Evolutionary conservation across 2,113 vertebrate species (phyloP).

Genomic region (Nothobranchius kuhntae): DNA sequence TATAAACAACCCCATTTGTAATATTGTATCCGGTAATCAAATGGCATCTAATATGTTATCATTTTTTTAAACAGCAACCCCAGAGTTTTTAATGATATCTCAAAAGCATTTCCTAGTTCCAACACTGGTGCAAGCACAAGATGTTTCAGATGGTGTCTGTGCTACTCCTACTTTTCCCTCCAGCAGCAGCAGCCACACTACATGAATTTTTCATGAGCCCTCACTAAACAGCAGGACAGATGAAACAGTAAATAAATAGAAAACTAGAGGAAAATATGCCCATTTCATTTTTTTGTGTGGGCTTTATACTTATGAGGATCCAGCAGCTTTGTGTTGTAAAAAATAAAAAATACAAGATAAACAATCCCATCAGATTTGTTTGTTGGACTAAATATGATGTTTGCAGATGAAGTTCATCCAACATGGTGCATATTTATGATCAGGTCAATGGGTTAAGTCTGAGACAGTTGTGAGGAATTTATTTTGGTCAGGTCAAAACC

Average conservation of each 20-base stretch:
- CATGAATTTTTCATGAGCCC: slow-evolving; percentile 58
- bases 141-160: slow-evolving; percentile 32
- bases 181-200: slow-evolving; percentile 20
- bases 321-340: not conserved
- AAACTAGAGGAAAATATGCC: slow-evolving; percentile 10
- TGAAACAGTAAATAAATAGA: slow-evolving; percentile 31
- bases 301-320: slow-evolving; percentile 4
- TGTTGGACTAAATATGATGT: slow-evolving; percentile 3
- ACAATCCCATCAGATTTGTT: slow-evolving; percentile 4
- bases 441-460: slow-evolving; percentile 29
- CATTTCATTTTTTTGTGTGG: slow-evolving; percentile 21
- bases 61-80: too few relatives aligned
- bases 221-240: slow-evolving; percentile 37
- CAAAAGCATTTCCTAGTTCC: slow-evolving; percentile 34
- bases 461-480: slow-evolving; percentile 1
- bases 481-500: slow-evolving; percentile 25
- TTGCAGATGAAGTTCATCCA: not conserved
- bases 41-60: too few relatives aligned
- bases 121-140: slow-evolving; percentile 36
- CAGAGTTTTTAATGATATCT: slow-evolving; percentile 47
- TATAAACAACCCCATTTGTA: too few relatives aligned
- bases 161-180: slow-evolving; percentile 19
- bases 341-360: not conserved
- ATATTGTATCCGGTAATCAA: too few relatives aligned
- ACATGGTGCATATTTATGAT: slow-evolving; percentile 44